A percentile compares a stretch with the other conserved stretches of the same genome.
Conservation (phyloP, 2,888 invertebrate species). For the Pterobdella sp. region DNA sequence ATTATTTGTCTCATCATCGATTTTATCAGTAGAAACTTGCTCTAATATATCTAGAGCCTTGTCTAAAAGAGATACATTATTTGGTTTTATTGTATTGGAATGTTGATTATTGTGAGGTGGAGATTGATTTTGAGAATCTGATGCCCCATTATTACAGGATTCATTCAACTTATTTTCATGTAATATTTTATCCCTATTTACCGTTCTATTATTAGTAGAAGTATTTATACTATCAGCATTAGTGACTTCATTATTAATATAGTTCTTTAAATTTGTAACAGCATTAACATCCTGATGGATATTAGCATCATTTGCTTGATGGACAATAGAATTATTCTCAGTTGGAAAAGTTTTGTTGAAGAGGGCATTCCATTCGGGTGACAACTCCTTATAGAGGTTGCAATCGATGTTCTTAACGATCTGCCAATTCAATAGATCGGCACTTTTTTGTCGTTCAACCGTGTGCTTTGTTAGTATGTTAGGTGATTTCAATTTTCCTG, state of each 20-base stretch:
- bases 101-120: background rate
- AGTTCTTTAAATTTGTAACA: too few species aligned
- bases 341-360: constrained; percentile 9
- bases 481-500: background rate
- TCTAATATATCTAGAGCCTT: background rate
- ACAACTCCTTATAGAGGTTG: constrained; percentile 1
- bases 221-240: too few species aligned
- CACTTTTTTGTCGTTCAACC: background rate
- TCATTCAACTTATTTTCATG: too few species aligned
- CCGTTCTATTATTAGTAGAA: too few species aligned
- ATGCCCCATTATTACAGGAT: too few species aligned
- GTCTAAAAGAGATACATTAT: background rate
- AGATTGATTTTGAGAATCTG: background rate
- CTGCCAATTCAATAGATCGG: constrained; percentile 2
- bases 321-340: too few species aligned
- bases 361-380: constrained; percentile 13
- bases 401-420: background rate
- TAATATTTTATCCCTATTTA: too few species aligned
- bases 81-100: background rate
- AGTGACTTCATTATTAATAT: too few species aligned
- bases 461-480: background rate
- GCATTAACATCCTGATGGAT: too few species aligned
- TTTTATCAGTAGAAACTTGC: background rate
- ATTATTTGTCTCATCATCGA: too few species aligned
- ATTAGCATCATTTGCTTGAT: too few species aligned